Conservation (phyloP, 2,113 vertebrate genomes). For the Nothoprocta perdicaria region DNA sequence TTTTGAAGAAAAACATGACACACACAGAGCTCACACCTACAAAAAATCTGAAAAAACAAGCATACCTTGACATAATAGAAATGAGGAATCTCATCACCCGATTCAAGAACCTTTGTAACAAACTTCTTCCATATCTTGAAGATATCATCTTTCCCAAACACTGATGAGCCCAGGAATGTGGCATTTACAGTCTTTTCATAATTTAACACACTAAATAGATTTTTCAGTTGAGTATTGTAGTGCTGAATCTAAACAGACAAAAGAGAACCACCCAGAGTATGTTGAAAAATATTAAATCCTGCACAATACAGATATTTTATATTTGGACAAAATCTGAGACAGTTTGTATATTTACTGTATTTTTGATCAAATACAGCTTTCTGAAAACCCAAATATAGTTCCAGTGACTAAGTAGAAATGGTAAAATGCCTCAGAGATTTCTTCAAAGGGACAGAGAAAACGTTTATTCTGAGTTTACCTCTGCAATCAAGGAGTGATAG, state of each 20-base stretch:
- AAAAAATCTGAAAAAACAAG: background rate
- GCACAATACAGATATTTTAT: background rate
- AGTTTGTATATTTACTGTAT: background rate
- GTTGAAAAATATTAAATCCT: background rate
- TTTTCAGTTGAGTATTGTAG: conserved; percentile 74
- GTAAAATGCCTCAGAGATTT: background rate
- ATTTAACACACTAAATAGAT: conserved; percentile 84
- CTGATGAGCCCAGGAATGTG: conserved; percentile 84
- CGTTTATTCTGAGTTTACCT: background rate
- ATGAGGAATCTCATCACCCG: conserved; percentile 23
- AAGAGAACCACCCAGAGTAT: background rate
- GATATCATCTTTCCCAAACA: conserved; percentile 88
- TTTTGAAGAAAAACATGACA: background rate
- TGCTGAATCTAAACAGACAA: conserved; percentile 58
- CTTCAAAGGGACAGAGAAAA: background rate
- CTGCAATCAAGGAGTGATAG: background rate
- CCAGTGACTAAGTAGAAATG: background rate
- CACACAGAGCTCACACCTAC: background rate
- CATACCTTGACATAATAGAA: conserved; percentile 94
- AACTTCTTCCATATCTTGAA: conserved; percentile 80
- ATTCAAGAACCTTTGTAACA: conserved; percentile 63
- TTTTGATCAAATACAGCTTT: background rate
- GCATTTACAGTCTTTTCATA: conserved; percentile 79
- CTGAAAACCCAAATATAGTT: background rate
- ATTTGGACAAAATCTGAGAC: background rate